Evolutionary conservation across 2,113 vertebrate genomes (phyloP).

Genomic region (Pica pica): DNA sequence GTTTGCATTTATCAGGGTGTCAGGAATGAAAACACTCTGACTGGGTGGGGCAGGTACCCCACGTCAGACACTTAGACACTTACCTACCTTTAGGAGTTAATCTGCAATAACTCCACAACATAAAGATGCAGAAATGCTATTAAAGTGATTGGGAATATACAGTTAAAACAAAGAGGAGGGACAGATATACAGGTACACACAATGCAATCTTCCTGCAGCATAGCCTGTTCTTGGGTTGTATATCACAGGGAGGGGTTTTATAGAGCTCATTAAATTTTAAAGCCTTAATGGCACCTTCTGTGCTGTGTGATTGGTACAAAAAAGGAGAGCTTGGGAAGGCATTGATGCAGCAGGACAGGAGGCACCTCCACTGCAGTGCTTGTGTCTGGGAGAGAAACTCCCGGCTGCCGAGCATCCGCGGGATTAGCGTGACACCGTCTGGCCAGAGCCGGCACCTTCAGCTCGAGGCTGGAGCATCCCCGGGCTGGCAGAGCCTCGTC

Average conservation of each 20-base stretch:
- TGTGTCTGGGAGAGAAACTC: background rate
- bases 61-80: background rate
- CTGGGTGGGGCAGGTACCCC: background rate
- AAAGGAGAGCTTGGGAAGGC: background rate
- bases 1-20: background rate
- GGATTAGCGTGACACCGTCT: slow-evolving; percentile 41
- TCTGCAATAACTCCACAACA: background rate
- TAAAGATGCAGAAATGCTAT: background rate
- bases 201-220: background rate
- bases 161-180: background rate
- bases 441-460: background rate
- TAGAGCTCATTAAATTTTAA: slow-evolving; percentile 56
- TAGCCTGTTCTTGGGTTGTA: background rate
- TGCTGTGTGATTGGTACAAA: background rate
- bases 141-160: background rate
- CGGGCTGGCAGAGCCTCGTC: background rate
- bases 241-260: background rate
- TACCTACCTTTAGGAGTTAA: background rate
- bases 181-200: background rate
- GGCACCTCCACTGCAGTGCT: background rate
- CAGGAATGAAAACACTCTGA: background rate
- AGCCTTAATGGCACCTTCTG: slow-evolving; percentile 31
- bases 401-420: background rate
- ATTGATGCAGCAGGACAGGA: background rate
- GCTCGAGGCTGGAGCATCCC: background rate